A percentile compares a stretch with the other conserved stretches of the same genome.
Evolutionary conservation across 2,797 vertebrate genomes (phyloP).

Genomic region (Liparis tanakae): DNA sequence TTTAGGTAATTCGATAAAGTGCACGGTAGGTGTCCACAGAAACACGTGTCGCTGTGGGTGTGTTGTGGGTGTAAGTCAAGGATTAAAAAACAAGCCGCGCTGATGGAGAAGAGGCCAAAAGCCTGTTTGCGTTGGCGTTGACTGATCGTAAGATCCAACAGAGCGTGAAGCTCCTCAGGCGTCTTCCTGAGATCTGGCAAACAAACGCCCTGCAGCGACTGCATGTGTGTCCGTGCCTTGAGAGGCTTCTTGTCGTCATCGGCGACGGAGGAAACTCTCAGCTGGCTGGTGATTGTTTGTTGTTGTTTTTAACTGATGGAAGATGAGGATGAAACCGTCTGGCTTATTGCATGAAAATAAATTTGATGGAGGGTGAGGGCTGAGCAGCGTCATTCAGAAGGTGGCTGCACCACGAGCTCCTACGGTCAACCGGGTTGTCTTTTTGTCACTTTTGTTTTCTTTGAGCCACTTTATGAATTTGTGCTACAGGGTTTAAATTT

Average conservation of each 20-base stretch:
- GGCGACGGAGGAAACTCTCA: constrained; percentile 5
- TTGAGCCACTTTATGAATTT: background rate
- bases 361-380: background rate
- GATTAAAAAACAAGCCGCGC: constrained; percentile 10
- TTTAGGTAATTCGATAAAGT: constrained; percentile 59
- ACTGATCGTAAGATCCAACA: constrained; percentile 48
- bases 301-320: background rate
- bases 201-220: constrained; percentile 45
- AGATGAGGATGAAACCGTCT: background rate
- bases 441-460: background rate
- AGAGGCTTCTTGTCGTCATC: constrained; percentile 11
- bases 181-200: constrained; percentile 64
- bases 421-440: background rate
- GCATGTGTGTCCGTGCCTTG: constrained; percentile 32
- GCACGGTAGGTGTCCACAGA: constrained; percentile 12
- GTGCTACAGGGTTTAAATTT: background rate
- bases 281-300: background rate
- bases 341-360: background rate
- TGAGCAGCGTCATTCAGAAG: background rate
- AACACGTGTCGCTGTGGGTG: constrained; percentile 11
- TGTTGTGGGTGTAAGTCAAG: constrained; percentile 12
- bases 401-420: background rate
- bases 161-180: constrained; percentile 48
- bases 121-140: constrained; percentile 56
- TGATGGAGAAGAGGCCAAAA: constrained; percentile 39